Evolutionary conservation across 2,113 vertebrate genomes (phyloP).

Genomic region (Ictidomys tridecemlineatus): DNA sequence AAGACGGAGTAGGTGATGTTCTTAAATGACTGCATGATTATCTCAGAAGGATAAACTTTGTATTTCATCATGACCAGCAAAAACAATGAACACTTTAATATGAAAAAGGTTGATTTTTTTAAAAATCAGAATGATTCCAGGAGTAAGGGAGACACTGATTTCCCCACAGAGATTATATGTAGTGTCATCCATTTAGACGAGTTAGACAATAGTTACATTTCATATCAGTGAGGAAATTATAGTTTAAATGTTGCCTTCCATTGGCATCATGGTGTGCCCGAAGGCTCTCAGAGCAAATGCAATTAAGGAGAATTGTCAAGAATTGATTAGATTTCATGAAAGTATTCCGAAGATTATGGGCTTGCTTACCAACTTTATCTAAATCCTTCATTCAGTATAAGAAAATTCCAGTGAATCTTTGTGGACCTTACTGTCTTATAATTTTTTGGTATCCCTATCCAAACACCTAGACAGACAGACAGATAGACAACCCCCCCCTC

Average conservation of each 20-base stretch:
- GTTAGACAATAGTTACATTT: neutral
- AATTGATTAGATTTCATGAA: constrained; percentile 1
- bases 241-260: neutral
- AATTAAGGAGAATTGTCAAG: neutral
- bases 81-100: neutral
- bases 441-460: neutral
- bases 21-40: neutral
- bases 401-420: constrained; percentile 19
- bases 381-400: constrained; percentile 45
- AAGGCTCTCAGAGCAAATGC: neutral
- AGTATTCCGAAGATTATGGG: constrained; percentile 18
- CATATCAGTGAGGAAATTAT: neutral
- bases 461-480: neutral
- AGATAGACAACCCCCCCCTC: neutral
- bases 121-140: neutral
- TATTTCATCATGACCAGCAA: neutral
- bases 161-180: neutral
- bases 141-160: no score
- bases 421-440: neutral
- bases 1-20: neutral
- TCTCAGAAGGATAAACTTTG: neutral
- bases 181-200: neutral
- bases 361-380: neutral
- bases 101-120: neutral
- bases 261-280: neutral